Conservation (phyloP, 2,888 invertebrate species). For the Tenthredo distinguenda region DNA sequence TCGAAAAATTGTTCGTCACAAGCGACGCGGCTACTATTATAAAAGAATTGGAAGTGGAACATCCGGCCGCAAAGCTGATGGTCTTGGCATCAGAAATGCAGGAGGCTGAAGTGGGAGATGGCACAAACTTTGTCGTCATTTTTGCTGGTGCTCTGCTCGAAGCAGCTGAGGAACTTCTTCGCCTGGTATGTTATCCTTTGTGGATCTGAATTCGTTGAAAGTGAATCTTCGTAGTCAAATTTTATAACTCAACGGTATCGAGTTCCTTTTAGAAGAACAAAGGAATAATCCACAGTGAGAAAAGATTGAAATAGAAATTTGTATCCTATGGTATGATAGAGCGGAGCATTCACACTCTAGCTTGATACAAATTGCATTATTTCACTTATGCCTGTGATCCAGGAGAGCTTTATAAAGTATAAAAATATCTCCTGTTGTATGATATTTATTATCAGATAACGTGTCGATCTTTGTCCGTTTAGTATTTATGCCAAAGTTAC, state of each 20-base stretch:
- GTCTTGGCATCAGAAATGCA: slow-evolving; percentile 99
- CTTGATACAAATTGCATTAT: neutral
- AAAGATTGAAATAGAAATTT: neutral
- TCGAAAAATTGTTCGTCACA: slow-evolving; percentile 99
- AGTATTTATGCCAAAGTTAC: neutral
- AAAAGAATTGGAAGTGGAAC: slow-evolving; percentile 96
- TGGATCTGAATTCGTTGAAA: neutral
- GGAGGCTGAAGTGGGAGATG: slow-evolving; percentile 98
- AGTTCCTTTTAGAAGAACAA: neutral
- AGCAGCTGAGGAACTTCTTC: slow-evolving; percentile 93
- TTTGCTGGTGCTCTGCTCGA: slow-evolving; percentile 96
- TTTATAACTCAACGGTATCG: neutral
- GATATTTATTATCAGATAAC: neutral
- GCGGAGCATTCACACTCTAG: neutral
- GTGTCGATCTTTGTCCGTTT: neutral
- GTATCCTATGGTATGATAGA: neutral
- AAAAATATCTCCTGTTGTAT: neutral
- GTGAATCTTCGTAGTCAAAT: neutral
- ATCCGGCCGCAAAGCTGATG: slow-evolving; percentile 98
- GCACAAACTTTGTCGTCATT: slow-evolving; percentile 98
- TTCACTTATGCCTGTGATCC: neutral
- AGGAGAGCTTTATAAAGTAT: neutral
- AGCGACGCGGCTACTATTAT: slow-evolving; percentile 99
- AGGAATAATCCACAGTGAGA: neutral
- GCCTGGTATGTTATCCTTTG: slow-evolving; percentile 81